These are phyloP conservation scores for Toxotes jaculatrix DNA, from an alignment of 2,113 vertebrate genomes.

Conservation along the genomic window DNA sequence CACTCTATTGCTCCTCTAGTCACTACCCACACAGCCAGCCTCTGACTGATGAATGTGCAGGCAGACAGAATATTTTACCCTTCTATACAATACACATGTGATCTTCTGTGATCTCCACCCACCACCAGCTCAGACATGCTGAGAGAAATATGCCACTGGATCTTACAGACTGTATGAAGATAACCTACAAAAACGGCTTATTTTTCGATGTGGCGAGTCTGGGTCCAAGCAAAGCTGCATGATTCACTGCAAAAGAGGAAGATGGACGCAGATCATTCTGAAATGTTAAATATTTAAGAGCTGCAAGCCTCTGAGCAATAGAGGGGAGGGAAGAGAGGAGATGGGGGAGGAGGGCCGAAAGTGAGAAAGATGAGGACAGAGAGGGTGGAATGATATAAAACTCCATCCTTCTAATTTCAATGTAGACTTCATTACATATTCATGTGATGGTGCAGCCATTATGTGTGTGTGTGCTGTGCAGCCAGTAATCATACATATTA, in stretches of 20 bases:
- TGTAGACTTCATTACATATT: constrained; percentile 71
- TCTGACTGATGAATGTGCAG: constrained; percentile 55
- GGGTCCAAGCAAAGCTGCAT: constrained; percentile 6
- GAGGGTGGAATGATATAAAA: constrained; percentile 51
- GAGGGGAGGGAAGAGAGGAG: background rate
- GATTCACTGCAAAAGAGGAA: constrained; percentile 36
- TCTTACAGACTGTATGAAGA: constrained; percentile 26
- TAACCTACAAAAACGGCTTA: background rate
- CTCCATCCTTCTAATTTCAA: constrained; percentile 61
- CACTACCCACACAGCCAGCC: constrained; percentile 64
- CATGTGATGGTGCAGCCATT: constrained; percentile 48
- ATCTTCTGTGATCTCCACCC: constrained; percentile 53
- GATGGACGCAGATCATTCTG: constrained; percentile 45
- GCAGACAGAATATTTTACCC: constrained; percentile 56
- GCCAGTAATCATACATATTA: constrained; percentile 59
- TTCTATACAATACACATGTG: constrained; percentile 41
- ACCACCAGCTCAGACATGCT: constrained; percentile 10
- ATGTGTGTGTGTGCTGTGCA: constrained; percentile 8
- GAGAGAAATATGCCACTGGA: constrained; percentile 26
- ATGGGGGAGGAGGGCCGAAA: constrained; percentile 47
- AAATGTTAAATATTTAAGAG: constrained; percentile 78
- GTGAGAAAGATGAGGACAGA: constrained; percentile 61
- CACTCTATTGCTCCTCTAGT: constrained; percentile 44
- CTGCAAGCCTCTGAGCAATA: constrained; percentile 31
- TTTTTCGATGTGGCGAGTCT: constrained; percentile 5